Base-by-base conservation (phyloP, 1,140 invertebrate species). In the Calliphora vicina region DNA sequence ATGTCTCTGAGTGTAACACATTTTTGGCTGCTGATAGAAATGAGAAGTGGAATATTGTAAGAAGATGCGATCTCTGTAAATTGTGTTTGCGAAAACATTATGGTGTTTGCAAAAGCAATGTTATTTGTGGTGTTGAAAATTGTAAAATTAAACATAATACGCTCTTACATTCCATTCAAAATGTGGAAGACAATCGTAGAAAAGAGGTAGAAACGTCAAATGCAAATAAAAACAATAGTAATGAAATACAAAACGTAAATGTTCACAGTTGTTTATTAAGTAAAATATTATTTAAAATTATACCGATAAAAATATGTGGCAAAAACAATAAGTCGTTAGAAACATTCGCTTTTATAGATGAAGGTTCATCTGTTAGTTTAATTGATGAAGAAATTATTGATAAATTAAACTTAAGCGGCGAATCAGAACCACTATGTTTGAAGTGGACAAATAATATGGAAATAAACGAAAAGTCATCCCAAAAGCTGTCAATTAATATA, bases 361-460 rank as follows among this genome's bases (percentile, higher is more conserved):
- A 67, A 20, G 80, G 80, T 20, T 82, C 67, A 4, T 82, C 81
- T n/a, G n/a, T n/a, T n/a, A n/a, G n/a, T n/a, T n/a, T n/a, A n/a
- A n/a, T n/a, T n/a, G n/a, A n/a, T n/a, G n/a, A n/a, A n/a, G n/a
- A n/a, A n/a, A n/a, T n/a, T n/a, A n/a, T n/a, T n/a, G n/a, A n/a
- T n/a, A n/a, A n/a, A n/a, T n/a, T n/a, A n/a, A n/a, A n/a, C n/a
- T n/a, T n/a, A n/a, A n/a, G n/a, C n/a, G n/a, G n/a, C n/a, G n/a
- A n/a, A n/a, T n/a, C n/a, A n/a, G n/a, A n/a, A n/a, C n/a, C n/a
- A n/a, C n/a, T n/a, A n/a, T n/a, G n/a, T n/a, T n/a, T n/a, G n/a
- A n/a, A n/a, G n/a, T n/a, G n/a, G n/a, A n/a, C n/a, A n/a, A n/a
- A n/a, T n/a, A n/a, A n/a, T n/a, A n/a, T n/a, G n/a, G n/a, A n/a